Base-by-base conservation (phyloP, 2,113 vertebrate genomes). In the Corynorhinus townsendii region DNA sequence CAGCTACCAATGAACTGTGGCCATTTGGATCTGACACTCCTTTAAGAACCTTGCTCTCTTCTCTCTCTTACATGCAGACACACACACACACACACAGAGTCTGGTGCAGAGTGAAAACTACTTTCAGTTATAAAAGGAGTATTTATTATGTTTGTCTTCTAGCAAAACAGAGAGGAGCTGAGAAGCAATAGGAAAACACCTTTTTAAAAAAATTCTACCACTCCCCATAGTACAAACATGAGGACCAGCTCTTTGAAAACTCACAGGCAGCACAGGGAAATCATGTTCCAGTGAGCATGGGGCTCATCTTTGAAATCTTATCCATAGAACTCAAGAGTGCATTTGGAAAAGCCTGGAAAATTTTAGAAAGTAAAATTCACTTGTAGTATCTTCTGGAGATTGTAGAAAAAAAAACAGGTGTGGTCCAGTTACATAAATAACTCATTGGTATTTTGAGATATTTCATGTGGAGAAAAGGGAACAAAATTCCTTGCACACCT, bases 81-180 rank as follows among this genome's bases (percentile, higher is more conserved):
- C 17, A 62, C 15, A 68, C 30, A 62, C 16, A 52, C 19, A 62
- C 26, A 11, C 47, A 30, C 26, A 22, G 20, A 62, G 45, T 59
- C 75, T 86, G 85, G 16, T 75, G 35, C 33, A 62, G 26, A 88
- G 9, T 87, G 90, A 49, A 90, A 87, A 95, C 28, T 43, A 7
- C 52, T 80, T 92, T 69, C 11, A 71, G 0, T 80, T 83, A 52
- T 15, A 20, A 45, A 59, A 59, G 17, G 26, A 30, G 14, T 71
- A 22, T 86, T 85, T 95, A 52, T 15, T 84, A 33, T 24, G 11
- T 71, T 95, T 82, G 43, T 86, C n/a, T 86, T 56, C 43, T 62
- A n/a, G 49, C 69, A 85, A 93, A 85, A n/a, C 30, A 77, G 69
- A 91, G 68, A 93, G 69, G 52, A 83, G 22, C 43, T 91, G n/a